Base-by-base conservation (phyloP, 2,888 invertebrate species). In the Pterostichus niger region DNA sequence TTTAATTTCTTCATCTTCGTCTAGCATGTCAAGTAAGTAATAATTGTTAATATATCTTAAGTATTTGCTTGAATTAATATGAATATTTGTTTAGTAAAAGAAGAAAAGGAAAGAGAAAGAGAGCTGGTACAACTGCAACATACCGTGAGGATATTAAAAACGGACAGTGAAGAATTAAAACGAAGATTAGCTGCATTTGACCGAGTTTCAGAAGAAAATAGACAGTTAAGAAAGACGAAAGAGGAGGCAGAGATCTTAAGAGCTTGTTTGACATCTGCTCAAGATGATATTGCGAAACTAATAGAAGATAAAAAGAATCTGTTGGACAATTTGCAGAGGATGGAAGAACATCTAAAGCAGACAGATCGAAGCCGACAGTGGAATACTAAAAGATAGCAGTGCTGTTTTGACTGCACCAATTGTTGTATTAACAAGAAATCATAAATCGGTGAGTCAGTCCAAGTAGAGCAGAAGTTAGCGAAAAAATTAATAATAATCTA, bases 291-390 rank as follows among this genome's bases (percentile, higher is more conserved):
- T 0, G 92, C 93, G 6, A 91, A 92, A 77, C 89, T 96, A 84
- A 87, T 96, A 31, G 93, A 94, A 35, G 96, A 96, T 87, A 96
- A 96, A 87, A 93, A 93, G 85, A 92, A 93, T 71, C 90, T 96
- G 73, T 88, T 96, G 85, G 95, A 96, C 84, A 93, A 94, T 52
- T 92, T 96, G 84, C 92, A 93, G 52, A 90, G 92, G 31, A 89
- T 96, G 85, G 95, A 95, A 91, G 94, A 90, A 85, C 91, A 91
- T 85, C 85, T 89, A 52, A 86, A 89, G 64, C 88, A 88, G 56
- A 85, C 86, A 11, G 89, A 88, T 76, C 86, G 88, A 77, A 88
- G 88, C 76, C 87, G 89, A 79, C 88, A 88, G 84, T 92, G 91
- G 91, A 92, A 92, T 84, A 91, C 91, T 86, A 93, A 92, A 85